Conservation (phyloP, 2,797 vertebrate genomes). For the Taeniopygia guttata region DNA sequence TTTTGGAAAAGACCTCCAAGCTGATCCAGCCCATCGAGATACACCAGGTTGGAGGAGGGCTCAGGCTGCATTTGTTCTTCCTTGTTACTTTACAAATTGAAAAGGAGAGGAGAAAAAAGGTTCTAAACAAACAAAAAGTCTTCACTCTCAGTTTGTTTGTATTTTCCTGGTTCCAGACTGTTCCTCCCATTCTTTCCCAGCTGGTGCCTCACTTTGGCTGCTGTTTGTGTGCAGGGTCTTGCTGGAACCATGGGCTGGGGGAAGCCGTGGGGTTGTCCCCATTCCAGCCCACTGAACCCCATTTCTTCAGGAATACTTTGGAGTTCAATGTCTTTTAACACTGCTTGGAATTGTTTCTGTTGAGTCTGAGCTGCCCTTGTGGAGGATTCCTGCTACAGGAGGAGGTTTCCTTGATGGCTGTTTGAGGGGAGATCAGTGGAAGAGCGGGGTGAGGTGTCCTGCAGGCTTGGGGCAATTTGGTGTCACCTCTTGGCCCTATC, state of each 20-base stretch:
- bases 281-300: not conserved
- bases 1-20: not conserved
- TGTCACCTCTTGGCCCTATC: not conserved
- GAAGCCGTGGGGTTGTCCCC: not conserved
- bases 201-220: not conserved
- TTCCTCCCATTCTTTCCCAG: not conserved
- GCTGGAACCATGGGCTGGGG: not conserved
- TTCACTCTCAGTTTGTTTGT: not conserved
- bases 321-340: not conserved
- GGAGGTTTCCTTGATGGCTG: not conserved
- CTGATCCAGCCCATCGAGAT: fast-evolving
- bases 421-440: not conserved
- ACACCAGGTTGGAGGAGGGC: not conserved
- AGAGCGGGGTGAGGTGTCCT: not conserved
- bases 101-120: fast-evolving
- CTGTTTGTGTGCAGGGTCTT: not conserved
- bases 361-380: not conserved
- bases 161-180: not conserved
- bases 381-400: not conserved
- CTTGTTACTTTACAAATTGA: not conserved
- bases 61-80: not conserved
- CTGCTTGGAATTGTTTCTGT: not conserved
- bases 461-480: not conserved
- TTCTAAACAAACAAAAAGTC: not conserved
- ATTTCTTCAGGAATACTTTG: not conserved